Evolutionary conservation across 1,140 invertebrate genomes (phyloP).

Genomic region (Tetramorium simillimum): DNA sequence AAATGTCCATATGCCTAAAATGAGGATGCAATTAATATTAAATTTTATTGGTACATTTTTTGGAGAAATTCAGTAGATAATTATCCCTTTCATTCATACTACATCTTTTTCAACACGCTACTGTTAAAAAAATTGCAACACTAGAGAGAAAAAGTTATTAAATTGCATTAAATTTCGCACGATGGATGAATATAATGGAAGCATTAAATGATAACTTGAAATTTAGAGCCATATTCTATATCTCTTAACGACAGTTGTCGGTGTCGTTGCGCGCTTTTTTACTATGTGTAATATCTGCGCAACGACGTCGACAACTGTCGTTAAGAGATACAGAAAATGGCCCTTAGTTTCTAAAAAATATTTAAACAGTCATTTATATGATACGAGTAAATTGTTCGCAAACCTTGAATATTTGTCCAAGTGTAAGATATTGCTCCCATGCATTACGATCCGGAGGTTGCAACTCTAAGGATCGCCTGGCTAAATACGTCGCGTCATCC

Average conservation of each 20-base stretch:
- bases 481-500: constrained; percentile 95
- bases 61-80: not conserved
- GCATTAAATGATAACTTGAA: not conserved
- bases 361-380: too few relatives aligned
- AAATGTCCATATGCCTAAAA: constrained; percentile 91
- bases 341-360: not conserved
- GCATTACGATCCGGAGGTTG: constrained; percentile 93
- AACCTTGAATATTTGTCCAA: constrained; percentile 93
- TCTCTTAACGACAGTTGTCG: too few relatives aligned
- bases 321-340: too few relatives aligned
- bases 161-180: not conserved
- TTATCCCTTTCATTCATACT: not conserved
- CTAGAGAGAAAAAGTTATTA: not conserved
- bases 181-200: not conserved
- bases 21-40: constrained; percentile 26
- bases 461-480: constrained; percentile 90
- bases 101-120: not conserved
- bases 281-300: too few relatives aligned
- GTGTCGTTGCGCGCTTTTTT: too few relatives aligned
- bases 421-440: constrained; percentile 96
- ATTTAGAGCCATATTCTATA: too few relatives aligned
- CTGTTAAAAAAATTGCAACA: not conserved
- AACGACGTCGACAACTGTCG: too few relatives aligned
- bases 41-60: not conserved
- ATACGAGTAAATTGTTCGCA: not conserved